Conservation (phyloP, 2,113 vertebrate genomes). For the Lichenostomus cassidix region DNA sequence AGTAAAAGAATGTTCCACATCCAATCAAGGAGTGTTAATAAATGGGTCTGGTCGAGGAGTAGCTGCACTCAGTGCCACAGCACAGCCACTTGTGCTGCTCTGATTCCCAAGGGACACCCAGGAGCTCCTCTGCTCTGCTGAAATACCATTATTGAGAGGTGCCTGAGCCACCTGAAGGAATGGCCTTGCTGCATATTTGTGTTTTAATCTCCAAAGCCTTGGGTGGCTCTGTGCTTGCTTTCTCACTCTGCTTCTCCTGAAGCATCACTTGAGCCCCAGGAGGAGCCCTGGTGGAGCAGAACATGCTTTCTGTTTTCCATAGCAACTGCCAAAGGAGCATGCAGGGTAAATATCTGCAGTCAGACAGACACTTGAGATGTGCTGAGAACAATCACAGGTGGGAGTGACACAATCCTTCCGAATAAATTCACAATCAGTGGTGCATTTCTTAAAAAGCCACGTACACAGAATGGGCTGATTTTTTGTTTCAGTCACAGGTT, state of each 20-base stretch:
- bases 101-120: not conserved
- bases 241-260: not conserved
- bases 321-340: not conserved
- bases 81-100: fast-evolving
- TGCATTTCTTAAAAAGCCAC: not conserved
- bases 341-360: not conserved
- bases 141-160: fast-evolving
- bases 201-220: not conserved
- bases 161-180: not conserved
- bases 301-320: not conserved
- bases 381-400: not conserved
- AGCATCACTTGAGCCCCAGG: not conserved
- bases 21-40: not conserved
- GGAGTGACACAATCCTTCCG: not conserved
- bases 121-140: not conserved
- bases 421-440: not conserved
- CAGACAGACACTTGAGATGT: not conserved
- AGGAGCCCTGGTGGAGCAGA: not conserved
- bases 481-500: not conserved
- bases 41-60: not conserved
- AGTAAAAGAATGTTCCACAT: not conserved
- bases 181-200: not conserved
- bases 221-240: not conserved
- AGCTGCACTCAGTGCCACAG: not conserved
- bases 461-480: not conserved